Evolutionary conservation across 1,140 invertebrate species (phyloP), one percentile per base, ranked within the genome.

Genomic region (Nephila pilipes): DNA sequence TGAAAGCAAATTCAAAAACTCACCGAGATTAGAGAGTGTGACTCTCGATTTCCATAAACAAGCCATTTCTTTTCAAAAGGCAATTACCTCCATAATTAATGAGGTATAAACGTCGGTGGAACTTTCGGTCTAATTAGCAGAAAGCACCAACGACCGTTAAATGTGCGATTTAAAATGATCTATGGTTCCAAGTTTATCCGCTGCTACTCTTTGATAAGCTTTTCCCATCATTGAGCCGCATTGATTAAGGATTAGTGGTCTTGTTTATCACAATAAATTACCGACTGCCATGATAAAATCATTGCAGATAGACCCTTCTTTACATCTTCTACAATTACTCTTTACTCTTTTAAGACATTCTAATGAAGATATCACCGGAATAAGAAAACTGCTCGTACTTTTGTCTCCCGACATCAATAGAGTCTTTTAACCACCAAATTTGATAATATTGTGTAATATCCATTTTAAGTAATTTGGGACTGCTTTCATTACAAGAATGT

Each of bases 151-250:
- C 55, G 81, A 55, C n/a, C 25, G 54, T 83, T 83, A 25, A 57
- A 83, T 29, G n/a, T n/a, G 81, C 46, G 81, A 83, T 83, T 83
- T 57, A 83, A 83, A 83, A 83, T 83, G 81, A 83, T 83, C 81
- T 55, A 83, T 83, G 29, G 54, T 16, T n/a, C 10, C 22, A 12
- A 22, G 81, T n/a, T 29, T 83, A 57, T 55, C 81, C 36, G 46
- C 14, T 8, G n/a, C 5, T 57, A 16, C 46, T 55, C 81, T 22
- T 16, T 83, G 81, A 83, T 83, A 57, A 83, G 54, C 54, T n/a
- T 4, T 25, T 38, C 38, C 12, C n/a, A n/a, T 83, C 81, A 55
- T 55, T 83, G 22, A 46, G 12, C 20, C 22, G n/a, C 46, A 83
- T 83, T 83, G 81, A 57, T 83, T 83, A 29, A 29, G 81, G 81